Evolutionary conservation across 2,113 vertebrate species (phyloP), one percentile per base, ranked within the genome.

Genomic region (Anguilla rostrata): DNA sequence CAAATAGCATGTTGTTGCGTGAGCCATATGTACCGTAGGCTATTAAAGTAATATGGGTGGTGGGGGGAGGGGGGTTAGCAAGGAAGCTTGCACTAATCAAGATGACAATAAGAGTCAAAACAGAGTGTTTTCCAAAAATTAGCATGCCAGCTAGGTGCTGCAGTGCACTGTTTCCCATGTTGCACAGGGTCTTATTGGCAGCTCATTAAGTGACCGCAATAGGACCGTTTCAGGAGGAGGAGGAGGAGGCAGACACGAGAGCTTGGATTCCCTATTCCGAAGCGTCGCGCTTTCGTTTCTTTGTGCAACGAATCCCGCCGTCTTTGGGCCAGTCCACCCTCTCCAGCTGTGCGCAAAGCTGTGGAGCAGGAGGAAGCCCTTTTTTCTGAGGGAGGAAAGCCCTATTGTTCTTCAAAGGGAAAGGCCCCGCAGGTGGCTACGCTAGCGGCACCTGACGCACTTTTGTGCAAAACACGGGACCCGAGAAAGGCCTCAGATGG

Each of bases 321-420:
- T 41, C 40, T 16, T 83, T 83, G 40, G 16, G 29, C 49, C 63
- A 15, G n/a, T n/a, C 18, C 6, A 34, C 40, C 41, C 41, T 18
- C 20, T 18, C 63, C 84, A 78, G 39, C 63, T 84, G 83, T 34
- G 60, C 22, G 75, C 20, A 71, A 41, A 75, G 20, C 46, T 39
- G 5, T 29, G n/a, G 20, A 46, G 41, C 40, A 34, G 49, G 49
- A 80, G 85, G 41, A 49, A 49, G 34, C 34, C 18, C 43, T 81
- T 81, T 75, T 78, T 46, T 81, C 60, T 86, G 85, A 40, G 81
- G 39, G 78, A 81, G 85, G 12, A 14, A 86, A 81, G 14, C 34
- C 41, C 49, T 49, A 40, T 81, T 86, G 78, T 81, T 86, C 57
- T 81, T 18, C 43, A 60, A 81, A 81, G 85, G 85, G 85, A 86